Percentiles rank a stretch among this genome's conserved stretches.
Conservation (phyloP, 37 sponge, comb jelly and placozoan genomes). For the Amphimedon queenslandica region DNA sequence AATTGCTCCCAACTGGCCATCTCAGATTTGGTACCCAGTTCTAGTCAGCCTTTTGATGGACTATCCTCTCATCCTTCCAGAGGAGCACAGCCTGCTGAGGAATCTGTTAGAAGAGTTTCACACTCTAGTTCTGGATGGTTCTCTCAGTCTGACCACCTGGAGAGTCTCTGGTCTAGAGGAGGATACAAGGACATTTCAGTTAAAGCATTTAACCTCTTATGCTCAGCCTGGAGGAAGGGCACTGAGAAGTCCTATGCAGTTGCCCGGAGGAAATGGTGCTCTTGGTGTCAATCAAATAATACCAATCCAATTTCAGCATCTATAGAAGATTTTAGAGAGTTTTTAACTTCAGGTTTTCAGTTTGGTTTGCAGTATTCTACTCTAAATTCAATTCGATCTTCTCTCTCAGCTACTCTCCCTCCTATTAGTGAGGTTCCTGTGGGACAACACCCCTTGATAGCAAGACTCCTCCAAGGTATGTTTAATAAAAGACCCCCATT, state of each 20-base stretch:
- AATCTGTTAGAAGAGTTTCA: conserved; percentile 15
- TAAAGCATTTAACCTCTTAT: conserved; percentile 18
- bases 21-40: conserved; percentile 47
- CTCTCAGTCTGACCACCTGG: conserved; percentile 44
- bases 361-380: conserved; percentile 22
- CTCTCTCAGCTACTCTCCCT: conserved; percentile 21
- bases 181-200: conserved; percentile 10
- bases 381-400: conserved; percentile 17
- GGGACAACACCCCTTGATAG: conserved; percentile 33
- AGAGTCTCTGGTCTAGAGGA: conserved; percentile 37
- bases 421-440: conserved; percentile 14
- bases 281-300: conserved; percentile 27
- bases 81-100: conserved; percentile 1
- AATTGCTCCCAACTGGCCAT: conserved; percentile 26
- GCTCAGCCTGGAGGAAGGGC: conserved; percentile 19
- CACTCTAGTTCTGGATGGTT: background rate
- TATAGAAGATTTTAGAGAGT: conserved; percentile 22
- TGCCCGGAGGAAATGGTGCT: conserved; percentile 29
- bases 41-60: conserved; percentile 21
- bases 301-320: conserved; percentile 35
- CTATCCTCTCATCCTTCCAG: conserved; percentile 16
- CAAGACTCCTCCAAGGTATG: conserved; percentile 20
- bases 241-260: conserved; percentile 37
- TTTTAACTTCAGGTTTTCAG: conserved; percentile 24
- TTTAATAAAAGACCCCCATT: conserved; percentile 11